A percentile compares a stretch with the other conserved stretches of the same genome.
These are phyloP conservation scores for Notamacropus eugenii DNA, from an alignment of 2,797 vertebrate species.

Conservation along the genomic window DNA sequence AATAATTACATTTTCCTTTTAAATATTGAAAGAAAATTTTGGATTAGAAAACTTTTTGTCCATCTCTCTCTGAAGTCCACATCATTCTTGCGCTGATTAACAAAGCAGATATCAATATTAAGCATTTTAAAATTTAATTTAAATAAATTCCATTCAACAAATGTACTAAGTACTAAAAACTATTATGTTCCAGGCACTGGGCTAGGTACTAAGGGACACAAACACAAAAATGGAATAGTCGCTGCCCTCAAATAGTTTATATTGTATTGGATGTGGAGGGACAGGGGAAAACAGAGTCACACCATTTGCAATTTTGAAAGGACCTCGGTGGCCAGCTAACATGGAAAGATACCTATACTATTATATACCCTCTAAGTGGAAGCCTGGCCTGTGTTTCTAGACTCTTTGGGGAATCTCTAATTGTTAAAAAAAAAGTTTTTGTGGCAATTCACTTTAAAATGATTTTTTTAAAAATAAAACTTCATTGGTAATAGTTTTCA, in stretches of 20 bases:
- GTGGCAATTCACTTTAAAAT: not conserved
- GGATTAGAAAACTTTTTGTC: constrained; percentile 24
- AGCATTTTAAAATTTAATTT: not conserved
- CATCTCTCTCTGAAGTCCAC: not conserved
- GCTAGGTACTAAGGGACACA: not conserved
- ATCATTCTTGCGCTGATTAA: not conserved
- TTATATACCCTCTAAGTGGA: not conserved
- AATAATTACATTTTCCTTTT: constrained; percentile 53
- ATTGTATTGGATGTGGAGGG: not conserved
- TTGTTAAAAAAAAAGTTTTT: not conserved
- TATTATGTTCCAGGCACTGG: not conserved
- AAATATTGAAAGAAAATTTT: constrained; percentile 53
- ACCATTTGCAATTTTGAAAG: not conserved
- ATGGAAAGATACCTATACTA: not conserved
- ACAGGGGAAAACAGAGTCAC: not conserved
- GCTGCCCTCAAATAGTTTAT: not conserved
- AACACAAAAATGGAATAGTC: not conserved
- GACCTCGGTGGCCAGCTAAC: not conserved
- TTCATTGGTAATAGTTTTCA: not conserved
- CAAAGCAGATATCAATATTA: not conserved
- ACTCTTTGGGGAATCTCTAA: not conserved
- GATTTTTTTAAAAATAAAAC: not conserved
- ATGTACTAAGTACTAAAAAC: not conserved
- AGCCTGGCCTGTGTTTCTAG: not conserved
- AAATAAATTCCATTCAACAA: not conserved